Percentiles rank a stretch among this genome's conserved stretches.
These are phyloP conservation scores for Eucriotettix oculatus DNA, from an alignment of 2,888 invertebrate genomes.

Conservation along the genomic window DNA sequence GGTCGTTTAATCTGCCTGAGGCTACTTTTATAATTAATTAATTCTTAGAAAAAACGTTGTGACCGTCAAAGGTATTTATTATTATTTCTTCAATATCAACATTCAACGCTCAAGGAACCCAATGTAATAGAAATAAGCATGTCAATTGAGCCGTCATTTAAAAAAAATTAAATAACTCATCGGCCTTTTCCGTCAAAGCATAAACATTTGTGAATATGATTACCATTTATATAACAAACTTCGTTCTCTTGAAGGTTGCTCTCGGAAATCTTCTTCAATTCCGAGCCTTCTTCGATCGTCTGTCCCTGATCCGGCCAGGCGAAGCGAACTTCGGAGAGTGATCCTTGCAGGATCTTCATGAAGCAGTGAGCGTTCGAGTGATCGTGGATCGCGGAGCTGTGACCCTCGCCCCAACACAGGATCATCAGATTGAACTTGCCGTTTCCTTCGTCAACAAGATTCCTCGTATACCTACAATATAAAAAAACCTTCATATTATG, in stretches of 20 bases:
- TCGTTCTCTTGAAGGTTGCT: not conserved
- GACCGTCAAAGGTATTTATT: too few relatives aligned
- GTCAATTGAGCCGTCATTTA: too few relatives aligned
- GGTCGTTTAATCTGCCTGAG: too few relatives aligned
- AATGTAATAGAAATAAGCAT: too few relatives aligned
- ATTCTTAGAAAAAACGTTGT: too few relatives aligned
- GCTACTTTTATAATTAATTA: too few relatives aligned
- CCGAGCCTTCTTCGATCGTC: not conserved
- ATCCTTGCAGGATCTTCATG: constrained; percentile 56
- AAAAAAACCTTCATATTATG: too few relatives aligned
- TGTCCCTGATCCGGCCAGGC: not conserved
- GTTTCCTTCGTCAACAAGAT: constrained; percentile 89
- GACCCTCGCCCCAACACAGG: constrained; percentile 95
- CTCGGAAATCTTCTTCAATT: not conserved
- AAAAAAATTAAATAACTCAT: too few relatives aligned
- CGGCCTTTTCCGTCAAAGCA: too few relatives aligned
- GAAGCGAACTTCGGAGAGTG: constrained; percentile 32
- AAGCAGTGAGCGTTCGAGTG: constrained; percentile 94
- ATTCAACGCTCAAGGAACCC: too few relatives aligned
- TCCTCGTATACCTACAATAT: constrained; percentile 71
- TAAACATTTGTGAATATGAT: not conserved
- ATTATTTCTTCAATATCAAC: too few relatives aligned
- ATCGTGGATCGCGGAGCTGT: constrained; percentile 89
- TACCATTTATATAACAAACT: not conserved
- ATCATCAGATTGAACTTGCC: constrained; percentile 95